Percentiles rank a stretch among this genome's conserved stretches.
phyloP scores from a whole-genome alignment of 1,140 invertebrate genomes.

The Cyphomyrmex costatus region DNA sequence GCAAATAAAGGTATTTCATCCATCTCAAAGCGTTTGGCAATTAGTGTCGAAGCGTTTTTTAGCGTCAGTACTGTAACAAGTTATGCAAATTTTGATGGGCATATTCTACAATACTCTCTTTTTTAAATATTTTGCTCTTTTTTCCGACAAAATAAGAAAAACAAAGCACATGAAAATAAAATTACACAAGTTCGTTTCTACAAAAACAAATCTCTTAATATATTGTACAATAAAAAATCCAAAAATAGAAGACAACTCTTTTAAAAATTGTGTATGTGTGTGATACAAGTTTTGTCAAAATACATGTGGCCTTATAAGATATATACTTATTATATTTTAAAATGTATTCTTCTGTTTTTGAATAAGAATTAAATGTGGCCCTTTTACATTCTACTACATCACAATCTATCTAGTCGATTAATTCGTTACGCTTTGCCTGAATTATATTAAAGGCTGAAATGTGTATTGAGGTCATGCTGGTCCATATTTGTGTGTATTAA shows the following conservation, averaged over 20 bases:
- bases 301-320: neutral
- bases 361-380: neutral
- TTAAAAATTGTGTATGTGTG: too few species aligned
- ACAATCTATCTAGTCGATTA: neutral
- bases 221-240: neutral
- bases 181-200: neutral
- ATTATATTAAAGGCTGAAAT: neutral
- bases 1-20: slow-evolving; percentile 18
- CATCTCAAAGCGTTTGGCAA: neutral
- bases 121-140: slow-evolving; percentile 8
- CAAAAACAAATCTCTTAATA: neutral
- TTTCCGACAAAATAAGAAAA: neutral
- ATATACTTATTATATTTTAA: neutral
- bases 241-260: neutral
- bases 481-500: slow-evolving; percentile 38
- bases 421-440: neutral
- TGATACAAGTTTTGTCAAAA: neutral
- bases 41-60: neutral
- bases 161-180: neutral
- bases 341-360: neutral
- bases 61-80: neutral
- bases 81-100: slow-evolving; percentile 13
- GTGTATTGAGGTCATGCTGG: neutral
- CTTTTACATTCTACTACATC: neutral
- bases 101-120: neutral